Evolutionary conservation across 2,888 invertebrate species (phyloP), one percentile per base, ranked within the genome.

Genomic region (Luffia ferchaultella): DNA sequence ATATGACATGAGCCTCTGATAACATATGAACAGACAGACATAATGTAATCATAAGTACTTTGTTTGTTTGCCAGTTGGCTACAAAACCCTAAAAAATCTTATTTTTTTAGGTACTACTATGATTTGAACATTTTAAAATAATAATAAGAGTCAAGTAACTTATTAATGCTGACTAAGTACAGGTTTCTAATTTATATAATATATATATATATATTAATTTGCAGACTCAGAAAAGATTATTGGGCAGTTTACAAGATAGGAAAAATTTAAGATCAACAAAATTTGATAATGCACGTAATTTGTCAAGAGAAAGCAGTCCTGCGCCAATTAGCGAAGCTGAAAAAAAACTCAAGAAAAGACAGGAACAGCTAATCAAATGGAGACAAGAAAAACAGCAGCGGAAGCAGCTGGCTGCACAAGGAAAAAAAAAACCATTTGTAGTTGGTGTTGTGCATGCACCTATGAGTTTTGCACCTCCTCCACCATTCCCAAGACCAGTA

Each of bases 361-460:
- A 64, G 43, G 65, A 71, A 52, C 76, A 76, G 53, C 57, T 83
- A 1, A 70, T 74, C 51, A 77, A 74, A 64, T 83, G 80, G 80
- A 82, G 79, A 54, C 64, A 67, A 46, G 77, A 79, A 20, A 83
- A 74, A 51, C 72, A 72, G n/a, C 73, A 71, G 51, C 66, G 68
- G 50, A 79, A 74, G 53, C 72, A 68, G 20, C 68, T 71, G 48
- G 64, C 58, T 0, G 68, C 69, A 1, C 51, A 62, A 1, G 60
- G 67, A 2, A 82, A 77, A 52, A 76, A 73, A 58, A 80, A 77
- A 53, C 82, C 83, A 0, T 83, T 83, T 60, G 15, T 79, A 1
- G 56, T 66, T 0, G 77, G 79, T 16, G 20, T 20, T 1, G 41
- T 47, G 17, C 72, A 67, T 52, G 60, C 58, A n/a, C 57, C 75